Percentiles rank a stretch among this genome's conserved stretches.
phyloP scores from a whole-genome alignment of 1,140 invertebrate species.

The Cryptotermes secundus region DNA sequence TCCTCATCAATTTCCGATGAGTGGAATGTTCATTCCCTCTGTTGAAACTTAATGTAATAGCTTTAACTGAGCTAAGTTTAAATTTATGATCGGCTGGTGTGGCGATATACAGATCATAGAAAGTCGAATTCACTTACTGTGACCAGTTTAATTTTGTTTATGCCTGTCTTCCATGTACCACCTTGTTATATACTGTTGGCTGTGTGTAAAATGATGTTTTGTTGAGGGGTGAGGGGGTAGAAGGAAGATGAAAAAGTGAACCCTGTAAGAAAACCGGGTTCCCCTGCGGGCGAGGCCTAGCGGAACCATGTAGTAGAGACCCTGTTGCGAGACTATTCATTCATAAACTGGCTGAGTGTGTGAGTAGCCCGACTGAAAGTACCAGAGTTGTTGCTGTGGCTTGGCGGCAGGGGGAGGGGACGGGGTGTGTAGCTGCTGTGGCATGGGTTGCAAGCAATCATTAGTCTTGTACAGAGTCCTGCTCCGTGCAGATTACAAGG shows the following conservation, averaged over 20 bases:
- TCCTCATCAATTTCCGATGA: too few relatives aligned
- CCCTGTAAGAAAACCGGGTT: conserved; percentile 10
- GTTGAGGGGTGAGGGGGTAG: not conserved
- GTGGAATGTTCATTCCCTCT: too few relatives aligned
- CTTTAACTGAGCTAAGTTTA: too few relatives aligned
- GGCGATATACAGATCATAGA: too few relatives aligned
- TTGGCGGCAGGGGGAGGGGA: not conserved
- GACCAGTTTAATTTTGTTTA: not conserved
- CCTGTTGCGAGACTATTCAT: not conserved
- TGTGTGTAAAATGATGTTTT: conserved; percentile 3
- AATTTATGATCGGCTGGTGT: too few relatives aligned
- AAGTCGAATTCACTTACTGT: too few relatives aligned
- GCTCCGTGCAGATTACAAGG: not conserved
- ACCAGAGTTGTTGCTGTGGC: too few relatives aligned
- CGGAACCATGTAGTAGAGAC: not conserved
- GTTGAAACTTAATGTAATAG: too few relatives aligned
- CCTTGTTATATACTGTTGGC: not conserved
- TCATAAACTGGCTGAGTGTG: not conserved
- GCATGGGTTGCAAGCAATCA: not conserved
- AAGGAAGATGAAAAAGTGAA: conserved; percentile 13
- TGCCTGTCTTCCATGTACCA: not conserved
- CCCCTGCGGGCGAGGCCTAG: not conserved
- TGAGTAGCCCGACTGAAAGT: not conserved
- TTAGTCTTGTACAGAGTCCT: not conserved
- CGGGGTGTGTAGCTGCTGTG: not conserved